phyloP scores from a whole-genome alignment of 2,113 vertebrate genomes.

The Papio anubis region DNA sequence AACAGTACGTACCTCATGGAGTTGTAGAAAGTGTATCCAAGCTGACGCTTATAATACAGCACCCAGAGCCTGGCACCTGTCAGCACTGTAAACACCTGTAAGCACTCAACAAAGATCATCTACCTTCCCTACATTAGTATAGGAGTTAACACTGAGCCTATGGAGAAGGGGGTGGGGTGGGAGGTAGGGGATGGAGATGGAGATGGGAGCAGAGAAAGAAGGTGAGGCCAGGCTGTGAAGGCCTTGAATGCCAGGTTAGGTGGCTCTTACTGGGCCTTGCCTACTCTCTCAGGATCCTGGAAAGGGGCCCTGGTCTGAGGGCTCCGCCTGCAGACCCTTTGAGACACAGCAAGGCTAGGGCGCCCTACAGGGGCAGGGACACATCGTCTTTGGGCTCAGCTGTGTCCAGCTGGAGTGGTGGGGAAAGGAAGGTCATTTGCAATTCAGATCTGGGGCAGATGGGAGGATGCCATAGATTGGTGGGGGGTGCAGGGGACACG shows the following conservation, averaged over 20 bases:
- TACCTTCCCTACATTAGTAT: neutral
- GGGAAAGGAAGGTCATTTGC: slow-evolving; percentile 52
- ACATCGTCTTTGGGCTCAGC: slow-evolving; percentile 16
- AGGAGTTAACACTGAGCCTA: neutral
- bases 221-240: neutral
- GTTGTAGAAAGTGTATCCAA: neutral
- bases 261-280: neutral
- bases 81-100: neutral
- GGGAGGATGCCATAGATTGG: slow-evolving; percentile 12
- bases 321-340: slow-evolving; percentile 10
- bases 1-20: neutral
- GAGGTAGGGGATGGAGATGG: neutral
- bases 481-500: neutral
- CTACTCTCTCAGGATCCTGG: neutral
- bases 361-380: neutral
- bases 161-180: neutral
- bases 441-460: slow-evolving; percentile 74
- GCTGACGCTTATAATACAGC: neutral
- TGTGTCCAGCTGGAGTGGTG: neutral
- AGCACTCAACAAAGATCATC: neutral
- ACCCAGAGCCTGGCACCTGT: neutral
- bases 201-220: neutral
- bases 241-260: neutral
- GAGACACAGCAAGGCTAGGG: slow-evolving; percentile 29
- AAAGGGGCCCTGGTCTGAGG: neutral